phyloP scores from a whole-genome alignment of 37 sponge, comb jelly and placozoan species.

The Haliclona indistincta region DNA sequence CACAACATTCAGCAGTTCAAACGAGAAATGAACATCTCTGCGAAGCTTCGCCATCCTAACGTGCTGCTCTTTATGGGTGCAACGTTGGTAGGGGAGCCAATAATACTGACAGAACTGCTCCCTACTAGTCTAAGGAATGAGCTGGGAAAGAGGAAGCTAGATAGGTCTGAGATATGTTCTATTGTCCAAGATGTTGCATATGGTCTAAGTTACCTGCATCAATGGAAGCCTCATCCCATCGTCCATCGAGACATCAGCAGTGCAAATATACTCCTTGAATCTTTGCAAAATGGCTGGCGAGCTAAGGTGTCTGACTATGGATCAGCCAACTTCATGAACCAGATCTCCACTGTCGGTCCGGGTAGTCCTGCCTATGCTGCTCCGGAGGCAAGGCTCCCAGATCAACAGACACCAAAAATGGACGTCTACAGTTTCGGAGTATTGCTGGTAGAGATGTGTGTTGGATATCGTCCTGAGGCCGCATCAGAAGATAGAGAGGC shows the following conservation, averaged over 20 bases:
- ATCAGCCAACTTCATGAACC: too few species aligned
- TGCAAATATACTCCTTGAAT: conserved; percentile 48
- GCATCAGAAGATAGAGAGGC: neutral
- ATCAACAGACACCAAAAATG: conserved; percentile 57
- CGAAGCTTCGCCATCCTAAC: conserved; percentile 63
- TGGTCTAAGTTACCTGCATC: conserved; percentile 72
- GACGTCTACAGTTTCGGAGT: conserved; percentile 79
- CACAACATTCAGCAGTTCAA: conserved; percentile 41
- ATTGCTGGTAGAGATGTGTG: conserved; percentile 58
- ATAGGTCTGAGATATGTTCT: conserved; percentile 12
- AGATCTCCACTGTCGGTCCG: too few species aligned
- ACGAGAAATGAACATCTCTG: conserved; percentile 73
- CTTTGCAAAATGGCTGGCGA: neutral
- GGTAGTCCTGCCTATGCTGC: too few species aligned
- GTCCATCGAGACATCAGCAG: conserved; percentile 72
- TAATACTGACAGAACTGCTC: conserved; percentile 71
- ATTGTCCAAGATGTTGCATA: conserved; percentile 34
- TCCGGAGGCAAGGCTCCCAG: conserved; percentile 49
- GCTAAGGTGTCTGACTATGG: too few species aligned
- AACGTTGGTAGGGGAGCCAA: conserved; percentile 6
- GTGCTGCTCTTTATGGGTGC: conserved; percentile 67
- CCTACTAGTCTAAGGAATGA: conserved; percentile 45
- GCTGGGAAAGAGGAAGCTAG: neutral
- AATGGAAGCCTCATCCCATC: too few species aligned
- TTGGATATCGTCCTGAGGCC: conserved; percentile 29